Evolutionary conservation across 2,113 vertebrate species (phyloP), one percentile per base, ranked within the genome.

Genomic region (Telmatochromis sp.): DNA sequence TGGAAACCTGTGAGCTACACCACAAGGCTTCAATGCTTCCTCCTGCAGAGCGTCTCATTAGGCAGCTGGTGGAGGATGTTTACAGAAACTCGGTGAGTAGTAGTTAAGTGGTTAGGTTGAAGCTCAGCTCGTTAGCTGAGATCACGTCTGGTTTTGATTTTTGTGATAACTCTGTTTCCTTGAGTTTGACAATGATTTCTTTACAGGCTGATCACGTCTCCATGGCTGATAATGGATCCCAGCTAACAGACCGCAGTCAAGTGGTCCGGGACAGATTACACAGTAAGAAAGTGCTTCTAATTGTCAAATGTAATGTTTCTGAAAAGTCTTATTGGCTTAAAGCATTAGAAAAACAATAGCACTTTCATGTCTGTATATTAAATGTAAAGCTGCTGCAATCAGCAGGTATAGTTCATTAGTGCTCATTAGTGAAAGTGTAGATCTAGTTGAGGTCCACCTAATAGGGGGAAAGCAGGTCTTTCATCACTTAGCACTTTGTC

Each of bases 181-280:
- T 58, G 58, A 92, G 33, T 31, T 88, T 58, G 47, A 86, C 49
- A 55, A 11, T 57, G 21, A 68, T 81, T 23, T 89, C 33, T 87
- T 86, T 89, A 54, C 81, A 98, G 98, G 90, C 88, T 63, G 97
- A 97, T 86, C 91, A 91, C 17, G 84, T 91, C 73, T 89, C 89
- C 9, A 75, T 94, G 2, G 91, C 96, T 83, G 96, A 97, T 82
- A 96, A 92, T 70, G 86, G 91, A 84, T 90, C 95, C 21, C 93
- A 86, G 6, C 93, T 96, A 53, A 96, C 94, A 87, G 95, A 95
- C 92, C 96, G 97, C 87, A 98, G 97, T 88, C 95, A 96, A 33
- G 91, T 95, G 83, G 95, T 98, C 94, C 96, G 98, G 89, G 96
- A 96, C 83, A 97, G 96, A 88, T 96, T 98, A 79, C 95, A 96